These are phyloP conservation scores for Oligia strigilis DNA, from an alignment of 2,888 invertebrate genomes.

Conservation along the genomic window DNA sequence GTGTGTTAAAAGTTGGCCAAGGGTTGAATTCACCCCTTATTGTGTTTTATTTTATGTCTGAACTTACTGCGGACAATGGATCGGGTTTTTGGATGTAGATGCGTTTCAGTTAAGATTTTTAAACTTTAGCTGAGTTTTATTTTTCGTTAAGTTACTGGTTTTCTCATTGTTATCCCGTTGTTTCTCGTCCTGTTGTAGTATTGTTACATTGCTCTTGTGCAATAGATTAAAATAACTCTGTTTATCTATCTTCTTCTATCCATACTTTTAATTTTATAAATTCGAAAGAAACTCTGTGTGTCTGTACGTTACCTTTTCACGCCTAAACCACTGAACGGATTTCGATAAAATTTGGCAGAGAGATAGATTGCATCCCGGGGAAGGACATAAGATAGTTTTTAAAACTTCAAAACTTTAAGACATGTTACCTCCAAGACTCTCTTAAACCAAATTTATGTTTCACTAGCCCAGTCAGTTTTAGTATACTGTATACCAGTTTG, in stretches of 20 bases:
- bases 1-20: slow-evolving; percentile 59
- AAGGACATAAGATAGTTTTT: no score
- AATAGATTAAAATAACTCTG: background rate
- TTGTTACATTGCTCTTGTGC: background rate
- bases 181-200: background rate
- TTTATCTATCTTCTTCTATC: background rate
- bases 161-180: background rate
- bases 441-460: no score
- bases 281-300: no score
- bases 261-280: no score
- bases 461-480: no score
- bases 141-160: background rate
- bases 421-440: no score
- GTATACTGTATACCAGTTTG: no score
- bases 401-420: no score
- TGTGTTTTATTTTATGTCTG: slow-evolving; percentile 63
- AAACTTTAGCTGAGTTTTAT: background rate
- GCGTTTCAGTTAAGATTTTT: slow-evolving; percentile 25
- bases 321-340: no score
- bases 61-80: slow-evolving; percentile 50
- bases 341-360: no score
- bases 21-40: slow-evolving; percentile 54
- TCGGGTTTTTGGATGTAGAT: background rate
- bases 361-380: no score
- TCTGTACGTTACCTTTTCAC: no score